Conservation (phyloP, 2,113 vertebrate genomes). For the Mormoops blainvillei region DNA sequence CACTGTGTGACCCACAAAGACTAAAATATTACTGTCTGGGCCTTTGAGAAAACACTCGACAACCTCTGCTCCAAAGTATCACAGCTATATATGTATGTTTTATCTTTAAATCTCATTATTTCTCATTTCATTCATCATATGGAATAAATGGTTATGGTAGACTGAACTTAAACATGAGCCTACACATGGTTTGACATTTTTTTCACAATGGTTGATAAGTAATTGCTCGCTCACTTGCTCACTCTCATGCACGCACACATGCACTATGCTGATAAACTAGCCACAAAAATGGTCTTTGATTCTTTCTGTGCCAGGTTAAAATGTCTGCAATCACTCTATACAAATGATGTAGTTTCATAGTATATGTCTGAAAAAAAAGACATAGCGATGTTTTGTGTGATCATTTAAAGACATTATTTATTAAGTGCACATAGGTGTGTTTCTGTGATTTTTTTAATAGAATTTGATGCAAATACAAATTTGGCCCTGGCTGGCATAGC, state of each 20-base stretch:
- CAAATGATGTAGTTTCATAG: neutral
- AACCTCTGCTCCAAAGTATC: neutral
- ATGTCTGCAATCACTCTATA: neutral
- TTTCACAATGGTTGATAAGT: neutral
- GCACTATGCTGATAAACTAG: neutral
- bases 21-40: neutral
- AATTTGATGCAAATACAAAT: neutral
- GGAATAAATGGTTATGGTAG: neutral
- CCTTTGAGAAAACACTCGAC: neutral
- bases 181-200: neutral
- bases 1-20: neutral
- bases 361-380: neutral
- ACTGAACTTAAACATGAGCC: neutral
- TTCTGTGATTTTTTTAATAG: neutral
- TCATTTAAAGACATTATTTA: neutral
- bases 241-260: fast-evolving
- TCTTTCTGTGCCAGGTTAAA: neutral
- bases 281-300: neutral
- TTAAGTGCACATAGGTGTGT: neutral
- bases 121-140: neutral
- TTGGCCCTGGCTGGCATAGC: too few species aligned
- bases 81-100: neutral
- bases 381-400: neutral
- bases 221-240: neutral
- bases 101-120: neutral